Conservation (phyloP, 2,888 invertebrate genomes). For the Platypus cylindrus region DNA sequence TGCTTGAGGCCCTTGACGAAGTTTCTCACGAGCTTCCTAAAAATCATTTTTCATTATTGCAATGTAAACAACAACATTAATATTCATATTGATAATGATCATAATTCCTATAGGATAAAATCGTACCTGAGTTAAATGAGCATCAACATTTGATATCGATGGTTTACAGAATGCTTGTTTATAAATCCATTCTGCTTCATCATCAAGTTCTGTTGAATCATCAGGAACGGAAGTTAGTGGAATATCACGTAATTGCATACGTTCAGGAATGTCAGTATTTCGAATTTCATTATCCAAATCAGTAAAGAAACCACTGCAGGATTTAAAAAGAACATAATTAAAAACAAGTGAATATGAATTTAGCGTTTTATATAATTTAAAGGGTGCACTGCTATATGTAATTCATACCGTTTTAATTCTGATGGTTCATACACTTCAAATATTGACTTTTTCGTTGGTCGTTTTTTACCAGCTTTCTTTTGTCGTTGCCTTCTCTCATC, state of each 20-base stretch:
- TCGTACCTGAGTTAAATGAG: constrained; percentile 37
- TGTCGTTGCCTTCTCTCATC: constrained; percentile 43
- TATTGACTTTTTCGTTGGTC: constrained; percentile 71
- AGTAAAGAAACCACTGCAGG: constrained; percentile 72
- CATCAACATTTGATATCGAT: constrained; percentile 68
- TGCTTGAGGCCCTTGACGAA: constrained; percentile 54
- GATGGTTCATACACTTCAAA: constrained; percentile 95
- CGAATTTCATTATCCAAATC: constrained; percentile 86
- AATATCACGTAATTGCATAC: constrained; percentile 81
- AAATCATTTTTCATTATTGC: not conserved
- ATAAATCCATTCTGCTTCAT: constrained; percentile 97
- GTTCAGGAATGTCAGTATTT: constrained; percentile 79
- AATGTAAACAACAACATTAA: not conserved
- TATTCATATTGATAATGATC: too few species aligned
- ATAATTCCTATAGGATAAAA: too few species aligned
- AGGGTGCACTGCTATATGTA: not conserved
- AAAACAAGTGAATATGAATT: too few species aligned
- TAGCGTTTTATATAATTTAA: not conserved
- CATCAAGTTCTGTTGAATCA: constrained; percentile 76
- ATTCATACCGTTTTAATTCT: constrained; percentile 60
- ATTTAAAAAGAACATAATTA: not conserved
- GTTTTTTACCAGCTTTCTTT: constrained; percentile 64
- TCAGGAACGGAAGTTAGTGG: constrained; percentile 74
- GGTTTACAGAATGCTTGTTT: constrained; percentile 82
- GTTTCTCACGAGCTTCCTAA: constrained; percentile 37